Evolutionary conservation across 2,797 vertebrate species (phyloP).

Genomic region (Tangara arthus): DNA sequence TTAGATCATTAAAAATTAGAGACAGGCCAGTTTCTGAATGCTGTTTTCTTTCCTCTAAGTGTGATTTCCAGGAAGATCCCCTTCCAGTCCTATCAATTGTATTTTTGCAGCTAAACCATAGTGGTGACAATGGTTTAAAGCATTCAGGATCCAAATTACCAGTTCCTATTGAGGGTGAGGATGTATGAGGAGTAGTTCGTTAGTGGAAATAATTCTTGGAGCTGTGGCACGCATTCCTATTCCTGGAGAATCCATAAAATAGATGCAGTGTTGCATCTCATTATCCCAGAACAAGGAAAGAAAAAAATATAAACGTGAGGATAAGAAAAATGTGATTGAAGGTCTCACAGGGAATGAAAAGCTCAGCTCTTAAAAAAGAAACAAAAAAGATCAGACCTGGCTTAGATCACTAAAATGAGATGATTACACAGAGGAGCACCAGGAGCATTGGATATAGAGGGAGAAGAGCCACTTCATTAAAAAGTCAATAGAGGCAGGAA

Average conservation of each 20-base stretch:
- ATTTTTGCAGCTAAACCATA: background rate
- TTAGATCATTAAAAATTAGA: background rate
- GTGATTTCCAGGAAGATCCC: background rate
- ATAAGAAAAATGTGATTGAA: background rate
- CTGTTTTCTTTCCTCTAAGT: background rate
- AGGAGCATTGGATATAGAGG: background rate
- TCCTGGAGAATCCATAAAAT: background rate
- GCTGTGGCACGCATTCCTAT: background rate
- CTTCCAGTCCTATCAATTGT: background rate
- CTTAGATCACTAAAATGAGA: background rate
- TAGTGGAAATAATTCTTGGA: background rate
- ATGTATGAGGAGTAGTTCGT: background rate
- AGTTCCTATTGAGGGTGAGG: background rate
- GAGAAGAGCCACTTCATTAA: background rate
- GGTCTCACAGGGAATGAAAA: background rate
- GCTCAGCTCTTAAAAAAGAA: background rate
- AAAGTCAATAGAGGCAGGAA: background rate
- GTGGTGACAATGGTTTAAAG: background rate
- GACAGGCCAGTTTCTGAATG: background rate
- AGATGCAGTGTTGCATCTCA: background rate
- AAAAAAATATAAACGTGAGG: accelerated
- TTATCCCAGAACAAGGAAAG: background rate
- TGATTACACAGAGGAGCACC: background rate
- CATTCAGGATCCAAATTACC: background rate
- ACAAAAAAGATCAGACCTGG: background rate